Percentiles rank a stretch among this genome's conserved stretches.
These are phyloP conservation scores for Pseudopodoces humilis DNA, from an alignment of 2,113 vertebrate genomes.

Conservation along the genomic window DNA sequence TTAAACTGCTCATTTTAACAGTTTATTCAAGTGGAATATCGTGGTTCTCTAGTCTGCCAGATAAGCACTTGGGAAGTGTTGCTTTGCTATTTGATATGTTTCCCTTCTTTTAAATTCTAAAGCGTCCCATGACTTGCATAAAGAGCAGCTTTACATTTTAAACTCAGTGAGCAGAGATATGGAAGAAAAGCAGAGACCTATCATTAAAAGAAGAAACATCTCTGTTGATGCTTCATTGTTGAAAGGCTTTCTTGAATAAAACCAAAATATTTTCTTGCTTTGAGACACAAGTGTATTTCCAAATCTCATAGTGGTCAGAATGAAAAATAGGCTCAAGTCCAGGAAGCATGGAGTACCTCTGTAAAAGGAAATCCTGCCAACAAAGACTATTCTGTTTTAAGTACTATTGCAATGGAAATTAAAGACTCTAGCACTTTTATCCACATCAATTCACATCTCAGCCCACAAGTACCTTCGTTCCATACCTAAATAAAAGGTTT, in stretches of 20 bases:
- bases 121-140: constrained; percentile 7
- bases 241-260: not conserved
- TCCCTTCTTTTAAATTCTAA: constrained; percentile 16
- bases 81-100: constrained; percentile 29
- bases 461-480: not conserved
- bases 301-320: constrained; percentile 7
- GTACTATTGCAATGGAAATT: not conserved
- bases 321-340: not conserved
- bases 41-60: constrained; percentile 32
- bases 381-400: constrained; percentile 31
- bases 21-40: constrained; percentile 50
- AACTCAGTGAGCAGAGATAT: constrained; percentile 4
- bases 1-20: constrained; percentile 52
- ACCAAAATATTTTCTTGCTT: constrained; percentile 10
- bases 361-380: constrained; percentile 7
- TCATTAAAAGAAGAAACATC: constrained; percentile 17
- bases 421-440: constrained; percentile 11
- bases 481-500: not conserved
- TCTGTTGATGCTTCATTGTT: not conserved
- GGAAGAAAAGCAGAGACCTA: not conserved
- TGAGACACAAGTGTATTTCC: constrained; percentile 34
- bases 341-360: not conserved
- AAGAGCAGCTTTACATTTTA: constrained; percentile 58
- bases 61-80: constrained; percentile 43
- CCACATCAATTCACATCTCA: not conserved